Evolutionary conservation across 2,888 invertebrate genomes (phyloP), one percentile per base, ranked within the genome.

Genomic region (Caenorhabditis sp.): DNA sequence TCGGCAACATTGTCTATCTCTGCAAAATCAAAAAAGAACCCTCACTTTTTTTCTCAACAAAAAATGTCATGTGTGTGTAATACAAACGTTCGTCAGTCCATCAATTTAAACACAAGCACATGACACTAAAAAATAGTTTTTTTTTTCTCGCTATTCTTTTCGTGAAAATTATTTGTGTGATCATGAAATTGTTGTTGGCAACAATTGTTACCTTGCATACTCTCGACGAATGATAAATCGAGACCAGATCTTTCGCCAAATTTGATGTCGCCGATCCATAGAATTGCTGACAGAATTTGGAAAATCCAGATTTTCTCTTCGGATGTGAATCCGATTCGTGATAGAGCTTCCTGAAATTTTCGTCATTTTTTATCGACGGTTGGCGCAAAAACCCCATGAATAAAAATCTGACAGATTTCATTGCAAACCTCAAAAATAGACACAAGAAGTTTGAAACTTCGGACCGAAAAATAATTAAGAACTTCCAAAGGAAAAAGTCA

Each of bases 171-270:
- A 17, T 51, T 51, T 51, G 51, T 51, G 21, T 21, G 21, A 23
- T n/a, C n/a, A 51, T 8, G 21, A 51, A 27, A 55, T 12, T 21
- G 10, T n/a, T 21, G 5, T 21, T 23, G 53, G 57, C 12, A 36
- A 19, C 17, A 21, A 43, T 10, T 43, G 43, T 4, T 14, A 83
- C 84, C 84, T 58, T 62, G 66, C 62, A 77, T 71, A 26, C 79
- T 70, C 54, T 85, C 84, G 12, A 84, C 79, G 63, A 73, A 86
- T 19, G 83, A 83, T 53, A 86, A 69, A 66, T 86, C 86, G 59
- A 83, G 62, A 14, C 86, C 86, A 12, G 70, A 62, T 53, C 85
- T 69, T 60, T 86, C 85, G n/a, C 78, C 81, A 63, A 87, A 87
- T 27, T 76, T 73, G 31, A 85, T 79, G 64, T 87, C 81, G 19